These are phyloP conservation scores for Falco rusticolus DNA, from an alignment of 2,797 vertebrate species.

Conservation along the genomic window DNA sequence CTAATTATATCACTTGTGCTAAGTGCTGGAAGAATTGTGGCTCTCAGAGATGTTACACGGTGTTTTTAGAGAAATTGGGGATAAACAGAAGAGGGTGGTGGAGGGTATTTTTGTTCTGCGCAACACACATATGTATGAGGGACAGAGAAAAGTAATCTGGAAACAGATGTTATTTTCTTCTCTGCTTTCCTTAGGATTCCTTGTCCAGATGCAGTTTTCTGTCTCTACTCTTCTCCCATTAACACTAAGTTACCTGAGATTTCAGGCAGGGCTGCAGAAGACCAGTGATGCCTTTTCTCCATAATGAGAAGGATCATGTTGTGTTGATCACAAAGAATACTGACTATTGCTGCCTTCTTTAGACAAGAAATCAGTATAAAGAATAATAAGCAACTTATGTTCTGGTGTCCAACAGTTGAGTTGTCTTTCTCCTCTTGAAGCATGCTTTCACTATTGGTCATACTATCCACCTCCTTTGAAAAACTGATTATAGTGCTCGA, in stretches of 20 bases:
- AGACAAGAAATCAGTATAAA: neutral
- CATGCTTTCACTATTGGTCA: neutral
- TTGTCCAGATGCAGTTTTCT: neutral
- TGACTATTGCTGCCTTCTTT: neutral
- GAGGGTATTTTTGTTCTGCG: neutral
- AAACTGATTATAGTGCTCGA: neutral
- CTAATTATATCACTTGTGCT: neutral
- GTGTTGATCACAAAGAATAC: neutral
- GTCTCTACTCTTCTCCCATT: neutral
- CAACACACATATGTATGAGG: neutral
- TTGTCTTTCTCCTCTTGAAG: neutral
- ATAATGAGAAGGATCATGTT: neutral
- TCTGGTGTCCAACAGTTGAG: neutral
- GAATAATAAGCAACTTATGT: neutral
- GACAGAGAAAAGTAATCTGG: neutral
- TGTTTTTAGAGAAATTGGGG: neutral
- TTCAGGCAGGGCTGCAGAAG: neutral
- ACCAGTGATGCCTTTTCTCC: neutral
- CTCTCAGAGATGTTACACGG: neutral
- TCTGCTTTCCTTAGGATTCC: neutral
- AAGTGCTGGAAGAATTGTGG: neutral
- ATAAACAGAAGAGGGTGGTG: neutral
- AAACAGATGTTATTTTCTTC: neutral
- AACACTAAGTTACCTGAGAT: neutral
- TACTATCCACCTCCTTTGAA: neutral